Evolutionary conservation across 2,888 invertebrate species (phyloP), one percentile per base, ranked within the genome.

Genomic region (Archaeoteleia sp.): DNA sequence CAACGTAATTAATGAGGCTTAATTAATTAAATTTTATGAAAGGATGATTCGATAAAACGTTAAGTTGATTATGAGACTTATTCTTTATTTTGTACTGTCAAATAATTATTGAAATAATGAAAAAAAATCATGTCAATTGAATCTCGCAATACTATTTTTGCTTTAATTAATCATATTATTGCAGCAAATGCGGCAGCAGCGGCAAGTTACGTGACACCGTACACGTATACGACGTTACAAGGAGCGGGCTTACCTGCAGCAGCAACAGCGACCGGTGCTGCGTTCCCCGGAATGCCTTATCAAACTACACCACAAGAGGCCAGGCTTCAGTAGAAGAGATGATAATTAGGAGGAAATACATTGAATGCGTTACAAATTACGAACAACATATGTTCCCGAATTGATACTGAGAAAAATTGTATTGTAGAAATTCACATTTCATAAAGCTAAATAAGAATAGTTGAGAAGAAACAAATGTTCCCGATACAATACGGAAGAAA

Each of bases 121-220:
- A n/a, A n/a, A n/a, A n/a, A n/a, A n/a, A n/a, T n/a, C n/a, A n/a
- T n/a, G n/a, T n/a, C n/a, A n/a, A n/a, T n/a, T n/a, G n/a, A n/a
- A n/a, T n/a, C n/a, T n/a, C n/a, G n/a, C n/a, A 20, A 20, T 20
- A 20, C 20, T 4, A 20, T 20, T 20, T 20, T 20, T 20, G 6
- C 42, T 17, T 35, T 46, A 55, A 37, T n/a, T 48, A 6, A 54
- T 54, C 65, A 60, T 67, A 62, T 63, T 78, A 46, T 78, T 76
- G 15, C 77, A 85, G 85, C 82, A 25, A 82, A 82, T 69, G 82
- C 89, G 69, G 74, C 88, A 43, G 74, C 88, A 39, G 88, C 90
- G 1, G 91, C 92, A 10, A 91, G 92, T 75, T 93, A 93, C 83
- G 88, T 93, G 86, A 89, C 91, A 12, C 93, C 91, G 0, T 93